These are phyloP conservation scores for Rhabdornis inornatus DNA, from an alignment of 2,113 vertebrate genomes.

Conservation along the genomic window DNA sequence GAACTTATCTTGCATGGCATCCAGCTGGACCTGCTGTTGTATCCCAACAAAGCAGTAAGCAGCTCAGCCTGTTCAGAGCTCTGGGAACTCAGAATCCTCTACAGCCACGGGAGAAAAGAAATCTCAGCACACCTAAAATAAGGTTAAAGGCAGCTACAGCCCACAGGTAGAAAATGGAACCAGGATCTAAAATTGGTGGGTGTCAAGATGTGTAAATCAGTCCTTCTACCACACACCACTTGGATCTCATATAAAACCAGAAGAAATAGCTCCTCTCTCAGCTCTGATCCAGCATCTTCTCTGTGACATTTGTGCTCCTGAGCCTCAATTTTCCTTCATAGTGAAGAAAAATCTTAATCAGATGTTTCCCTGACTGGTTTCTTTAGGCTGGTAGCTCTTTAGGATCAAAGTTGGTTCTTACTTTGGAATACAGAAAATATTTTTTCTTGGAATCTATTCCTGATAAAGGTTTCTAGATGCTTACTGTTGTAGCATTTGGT, in stretches of 20 bases:
- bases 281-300: background rate
- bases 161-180: background rate
- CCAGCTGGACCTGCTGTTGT: background rate
- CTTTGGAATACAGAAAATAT: background rate
- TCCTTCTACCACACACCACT: background rate
- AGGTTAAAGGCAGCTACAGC: background rate
- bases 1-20: background rate
- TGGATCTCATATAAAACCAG: background rate
- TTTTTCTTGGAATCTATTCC: background rate
- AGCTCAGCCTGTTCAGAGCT: background rate
- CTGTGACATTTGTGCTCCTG: background rate
- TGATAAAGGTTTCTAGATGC: background rate
- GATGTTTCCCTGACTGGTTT: background rate
- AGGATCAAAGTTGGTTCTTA: background rate
- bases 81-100: background rate
- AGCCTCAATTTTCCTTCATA: background rate
- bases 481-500: background rate
- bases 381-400: background rate
- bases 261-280: background rate
- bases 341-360: background rate
- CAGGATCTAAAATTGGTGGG: background rate
- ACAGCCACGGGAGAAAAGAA: background rate
- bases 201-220: background rate
- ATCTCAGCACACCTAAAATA: background rate
- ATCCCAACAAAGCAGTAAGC: background rate